These are phyloP conservation scores for Cyclargus thomasi DNA, from an alignment of 1,140 invertebrate genomes.

Conservation along the genomic window DNA sequence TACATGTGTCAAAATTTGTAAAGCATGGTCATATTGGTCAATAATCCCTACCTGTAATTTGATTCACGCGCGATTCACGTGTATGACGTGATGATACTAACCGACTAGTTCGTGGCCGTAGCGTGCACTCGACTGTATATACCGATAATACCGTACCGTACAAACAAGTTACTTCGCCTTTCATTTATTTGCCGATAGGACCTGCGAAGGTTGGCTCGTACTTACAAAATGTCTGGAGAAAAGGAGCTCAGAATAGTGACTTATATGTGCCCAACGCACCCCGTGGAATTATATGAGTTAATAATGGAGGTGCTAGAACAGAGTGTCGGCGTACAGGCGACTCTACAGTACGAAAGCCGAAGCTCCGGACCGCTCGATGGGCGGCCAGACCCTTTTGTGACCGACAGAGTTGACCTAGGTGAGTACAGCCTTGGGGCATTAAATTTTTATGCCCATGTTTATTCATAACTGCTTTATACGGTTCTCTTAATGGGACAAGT, in stretches of 20 bases:
- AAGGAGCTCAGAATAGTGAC: slow-evolving; percentile 74
- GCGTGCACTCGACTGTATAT: slow-evolving; percentile 35
- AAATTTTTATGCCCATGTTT: not conserved
- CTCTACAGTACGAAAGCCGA: slow-evolving; percentile 77
- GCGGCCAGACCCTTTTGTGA: slow-evolving; percentile 75
- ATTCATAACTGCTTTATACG: not conserved
- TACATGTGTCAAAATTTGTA: too few relatives aligned
- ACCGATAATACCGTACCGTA: not conserved
- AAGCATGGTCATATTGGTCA: not conserved
- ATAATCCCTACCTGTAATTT: not conserved
- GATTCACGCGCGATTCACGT: slow-evolving; percentile 32
- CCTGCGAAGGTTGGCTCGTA: not conserved
- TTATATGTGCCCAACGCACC: slow-evolving; percentile 79
- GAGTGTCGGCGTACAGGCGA: slow-evolving; percentile 66
- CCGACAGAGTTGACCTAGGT: slow-evolving; percentile 77
- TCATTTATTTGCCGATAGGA: slow-evolving; percentile 16
- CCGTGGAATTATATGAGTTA: slow-evolving; percentile 77
- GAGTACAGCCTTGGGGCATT: slow-evolving; percentile 23
- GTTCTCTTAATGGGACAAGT: not conserved
- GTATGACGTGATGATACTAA: slow-evolving; percentile 32
- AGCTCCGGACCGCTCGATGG: slow-evolving; percentile 63
- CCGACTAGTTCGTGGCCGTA: slow-evolving; percentile 37
- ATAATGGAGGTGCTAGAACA: slow-evolving; percentile 76
- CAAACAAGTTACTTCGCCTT: not conserved
- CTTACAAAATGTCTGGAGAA: slow-evolving; percentile 40